Conservation (phyloP, 64 coral and sea anemone species). For the Montipora foliosa region DNA sequence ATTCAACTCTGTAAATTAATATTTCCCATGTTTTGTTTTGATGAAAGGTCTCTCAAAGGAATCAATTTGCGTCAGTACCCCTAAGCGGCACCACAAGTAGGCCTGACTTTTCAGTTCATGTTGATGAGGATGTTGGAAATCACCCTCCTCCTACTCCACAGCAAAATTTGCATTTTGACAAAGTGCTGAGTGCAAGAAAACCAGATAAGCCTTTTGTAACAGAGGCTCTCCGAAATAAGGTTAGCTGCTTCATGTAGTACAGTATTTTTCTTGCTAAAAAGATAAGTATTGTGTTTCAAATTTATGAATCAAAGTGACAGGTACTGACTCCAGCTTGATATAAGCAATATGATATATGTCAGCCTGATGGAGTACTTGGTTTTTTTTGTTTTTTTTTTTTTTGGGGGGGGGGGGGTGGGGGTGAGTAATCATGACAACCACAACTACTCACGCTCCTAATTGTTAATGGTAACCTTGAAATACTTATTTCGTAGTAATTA, state of each 20-base stretch:
- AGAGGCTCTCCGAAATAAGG: conserved; percentile 76
- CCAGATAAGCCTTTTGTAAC: conserved; percentile 63
- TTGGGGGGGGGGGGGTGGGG: too few relatives aligned
- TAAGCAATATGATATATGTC: too few relatives aligned
- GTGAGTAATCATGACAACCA: too few relatives aligned
- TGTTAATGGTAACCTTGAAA: too few relatives aligned
- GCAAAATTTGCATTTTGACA: conserved; percentile 67
- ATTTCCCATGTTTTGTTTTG: neutral
- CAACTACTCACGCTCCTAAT: too few relatives aligned
- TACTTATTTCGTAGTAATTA: too few relatives aligned
- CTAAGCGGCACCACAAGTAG: conserved; percentile 17
- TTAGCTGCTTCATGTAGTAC: neutral
- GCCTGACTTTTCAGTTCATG: conserved; percentile 83
- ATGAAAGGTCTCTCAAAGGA: conserved; percentile 40
- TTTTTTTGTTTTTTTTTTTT: too few relatives aligned
- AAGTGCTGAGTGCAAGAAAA: conserved; percentile 87
- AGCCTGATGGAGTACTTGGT: too few relatives aligned
- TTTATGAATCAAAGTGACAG: too few relatives aligned
- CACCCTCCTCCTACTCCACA: conserved; percentile 63
- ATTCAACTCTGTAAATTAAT: neutral
- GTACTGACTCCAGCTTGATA: too few relatives aligned
- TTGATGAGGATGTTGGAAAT: conserved; percentile 54
- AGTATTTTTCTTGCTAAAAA: neutral
- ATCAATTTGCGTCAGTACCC: conserved; percentile 7
- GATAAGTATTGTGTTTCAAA: neutral